Evolutionary conservation across 2,113 vertebrate species (phyloP).

Genomic region (Geococcyx californianus): DNA sequence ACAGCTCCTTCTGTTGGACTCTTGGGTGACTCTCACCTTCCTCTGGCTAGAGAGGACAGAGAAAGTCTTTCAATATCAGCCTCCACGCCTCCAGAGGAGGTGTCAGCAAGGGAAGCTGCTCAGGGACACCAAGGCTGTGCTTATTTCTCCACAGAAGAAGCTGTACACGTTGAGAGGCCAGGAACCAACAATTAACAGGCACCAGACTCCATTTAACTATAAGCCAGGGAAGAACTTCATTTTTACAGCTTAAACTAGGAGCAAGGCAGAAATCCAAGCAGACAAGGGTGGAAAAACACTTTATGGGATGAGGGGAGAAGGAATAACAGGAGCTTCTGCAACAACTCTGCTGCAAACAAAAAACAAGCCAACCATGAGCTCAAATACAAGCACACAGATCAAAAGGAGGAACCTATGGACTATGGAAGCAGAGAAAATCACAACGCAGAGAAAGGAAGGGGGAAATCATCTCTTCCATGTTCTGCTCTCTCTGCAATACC

Average conservation of each 20-base stretch:
- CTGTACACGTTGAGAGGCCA: too few species aligned
- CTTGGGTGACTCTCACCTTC: neutral
- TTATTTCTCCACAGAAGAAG: neutral
- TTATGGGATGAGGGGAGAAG: neutral
- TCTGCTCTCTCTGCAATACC: neutral
- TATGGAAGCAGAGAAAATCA: neutral
- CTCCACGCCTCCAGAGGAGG: neutral
- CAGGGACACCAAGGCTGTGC: neutral
- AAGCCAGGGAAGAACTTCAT: neutral
- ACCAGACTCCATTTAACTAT: neutral
- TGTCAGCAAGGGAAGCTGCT: neutral
- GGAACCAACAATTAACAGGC: too few species aligned
- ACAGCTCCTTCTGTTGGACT: neutral
- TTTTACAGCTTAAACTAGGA: neutral
- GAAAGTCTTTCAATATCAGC: neutral
- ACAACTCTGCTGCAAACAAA: neutral
- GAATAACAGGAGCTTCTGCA: neutral
- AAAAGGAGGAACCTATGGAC: fast-evolving
- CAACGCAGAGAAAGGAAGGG: neutral
- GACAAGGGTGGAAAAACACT: neutral
- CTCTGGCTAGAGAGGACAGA: neutral
- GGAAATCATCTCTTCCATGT: neutral
- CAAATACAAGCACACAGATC: neutral
- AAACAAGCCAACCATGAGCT: neutral
- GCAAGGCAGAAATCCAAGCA: neutral